Percentiles rank a stretch among this genome's conserved stretches.
phyloP scores from a whole-genome alignment of 2,888 invertebrate species.

The Andrena minutula region DNA sequence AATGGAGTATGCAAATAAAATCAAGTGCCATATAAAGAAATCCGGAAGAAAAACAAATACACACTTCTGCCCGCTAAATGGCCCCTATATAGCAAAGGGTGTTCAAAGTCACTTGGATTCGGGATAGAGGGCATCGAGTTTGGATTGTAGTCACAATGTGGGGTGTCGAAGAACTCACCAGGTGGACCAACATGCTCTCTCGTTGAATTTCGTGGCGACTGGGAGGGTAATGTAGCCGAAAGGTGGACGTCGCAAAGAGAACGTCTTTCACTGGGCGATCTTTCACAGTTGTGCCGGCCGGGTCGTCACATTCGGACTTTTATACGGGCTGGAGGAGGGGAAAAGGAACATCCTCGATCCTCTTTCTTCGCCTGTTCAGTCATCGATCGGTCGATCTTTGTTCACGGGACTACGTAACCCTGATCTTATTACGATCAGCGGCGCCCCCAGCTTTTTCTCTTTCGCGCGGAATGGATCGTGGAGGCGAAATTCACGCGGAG shows the following conservation, averaged over 20 bases:
- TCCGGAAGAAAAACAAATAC: too few species aligned
- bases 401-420: constrained; percentile 57
- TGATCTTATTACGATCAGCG: constrained; percentile 56
- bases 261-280: constrained; percentile 70
- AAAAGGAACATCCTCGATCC: constrained; percentile 56
- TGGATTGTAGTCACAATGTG: not conserved
- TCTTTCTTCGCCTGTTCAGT: constrained; percentile 49
- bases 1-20: too few species aligned
- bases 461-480: not conserved
- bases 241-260: constrained; percentile 47
- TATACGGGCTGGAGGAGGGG: constrained; percentile 69
- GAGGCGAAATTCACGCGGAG: constrained; percentile 33
- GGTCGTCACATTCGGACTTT: constrained; percentile 74
- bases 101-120: not conserved
- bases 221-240: constrained; percentile 30
- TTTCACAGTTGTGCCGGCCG: constrained; percentile 76
- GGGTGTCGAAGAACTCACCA: constrained; percentile 50
- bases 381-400: constrained; percentile 66
- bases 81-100: not conserved
- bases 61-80: not conserved
- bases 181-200: constrained; percentile 47
- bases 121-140: not conserved
- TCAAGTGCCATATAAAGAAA: too few species aligned
- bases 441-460: constrained; percentile 4
- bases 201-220: constrained; percentile 38